Conservation (phyloP, 2,797 vertebrate species). For the Numenius phaeopus region DNA sequence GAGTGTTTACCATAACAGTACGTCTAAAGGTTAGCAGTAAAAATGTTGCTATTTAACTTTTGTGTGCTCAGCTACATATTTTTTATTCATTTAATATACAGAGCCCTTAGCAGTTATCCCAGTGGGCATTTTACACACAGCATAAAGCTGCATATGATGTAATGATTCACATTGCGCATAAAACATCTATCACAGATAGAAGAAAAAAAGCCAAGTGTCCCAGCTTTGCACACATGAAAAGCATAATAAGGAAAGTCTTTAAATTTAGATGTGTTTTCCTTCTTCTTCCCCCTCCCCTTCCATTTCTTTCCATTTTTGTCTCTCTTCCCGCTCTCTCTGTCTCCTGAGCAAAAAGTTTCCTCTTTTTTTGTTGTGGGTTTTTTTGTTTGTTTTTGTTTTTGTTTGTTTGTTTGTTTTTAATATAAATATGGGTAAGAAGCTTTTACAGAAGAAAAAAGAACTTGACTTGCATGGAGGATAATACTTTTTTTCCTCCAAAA, state of each 20-base stretch:
- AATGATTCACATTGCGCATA: not conserved
- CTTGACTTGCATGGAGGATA: not conserved
- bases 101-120: not conserved
- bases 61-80: not conserved
- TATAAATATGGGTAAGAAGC: not conserved
- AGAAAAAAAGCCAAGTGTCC: not conserved
- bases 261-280: not conserved
- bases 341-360: not conserved
- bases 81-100: not conserved
- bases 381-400: not conserved
- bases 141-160: not conserved
- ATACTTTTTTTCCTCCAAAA: rapidly evolving
- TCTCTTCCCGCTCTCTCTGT: not conserved
- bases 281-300: not conserved
- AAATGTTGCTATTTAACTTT: not conserved
- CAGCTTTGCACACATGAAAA: not conserved
- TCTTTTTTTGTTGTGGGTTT: not conserved
- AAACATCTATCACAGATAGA: rapidly evolving
- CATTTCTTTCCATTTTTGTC: not conserved
- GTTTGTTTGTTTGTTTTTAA: not conserved
- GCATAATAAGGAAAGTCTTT: not conserved
- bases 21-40: not conserved
- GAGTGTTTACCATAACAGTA: not conserved
- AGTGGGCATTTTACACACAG: not conserved
- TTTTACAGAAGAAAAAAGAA: not conserved